Base-by-base conservation (phyloP, 1,140 invertebrate species). In the Philopotamus ludificatus region DNA sequence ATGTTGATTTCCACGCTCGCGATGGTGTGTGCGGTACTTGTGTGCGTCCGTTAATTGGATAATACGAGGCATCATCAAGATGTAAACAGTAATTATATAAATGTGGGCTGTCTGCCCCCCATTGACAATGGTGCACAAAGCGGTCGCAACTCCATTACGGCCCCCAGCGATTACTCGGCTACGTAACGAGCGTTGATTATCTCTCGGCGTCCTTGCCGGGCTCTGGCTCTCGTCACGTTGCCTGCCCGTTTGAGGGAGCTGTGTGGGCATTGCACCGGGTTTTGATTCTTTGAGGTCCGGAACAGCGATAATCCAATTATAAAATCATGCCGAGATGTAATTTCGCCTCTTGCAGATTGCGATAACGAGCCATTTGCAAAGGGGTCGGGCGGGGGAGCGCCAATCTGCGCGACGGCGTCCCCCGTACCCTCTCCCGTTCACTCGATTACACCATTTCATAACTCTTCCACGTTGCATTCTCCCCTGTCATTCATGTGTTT, bases 301-400 rank as follows among this genome's bases (percentile, higher is more conserved):
- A n/a, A n/a, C n/a, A n/a, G 28, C 28, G 28, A 34, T 57, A 57
- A 57, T 57, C 54, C 54, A 57, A 57, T 57, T 57, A 57, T 20
- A 57, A 57, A 57, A 57, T 57, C 54, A 57, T 42, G 16, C 18
- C 54, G 16, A 20, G 28, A 57, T 34, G 28, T 34, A 34, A 34
- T 34, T 34, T 34, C 12, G 28, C 54, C 54, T 57, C 20, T 20
- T 57, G 21, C 18, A 22, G n/a, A 22, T n/a, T 21, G 39, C 51
- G 34, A 57, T 57, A 42, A 57, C 20, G 54, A 57, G 23, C 10
- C 15, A n/a, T n/a, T n/a, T 34, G 28, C 28, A 34, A 12, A 34
- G n/a, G n/a, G 12, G 4, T 12, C 28, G 4, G 28, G 4, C 28
- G 28, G 28, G 12, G 28, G 4, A 34, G 28, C 28, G 28, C 28